Evolutionary conservation across 2,888 invertebrate species (phyloP), one percentile per base, ranked within the genome.

Genomic region (Gymnocheta viridis): DNA sequence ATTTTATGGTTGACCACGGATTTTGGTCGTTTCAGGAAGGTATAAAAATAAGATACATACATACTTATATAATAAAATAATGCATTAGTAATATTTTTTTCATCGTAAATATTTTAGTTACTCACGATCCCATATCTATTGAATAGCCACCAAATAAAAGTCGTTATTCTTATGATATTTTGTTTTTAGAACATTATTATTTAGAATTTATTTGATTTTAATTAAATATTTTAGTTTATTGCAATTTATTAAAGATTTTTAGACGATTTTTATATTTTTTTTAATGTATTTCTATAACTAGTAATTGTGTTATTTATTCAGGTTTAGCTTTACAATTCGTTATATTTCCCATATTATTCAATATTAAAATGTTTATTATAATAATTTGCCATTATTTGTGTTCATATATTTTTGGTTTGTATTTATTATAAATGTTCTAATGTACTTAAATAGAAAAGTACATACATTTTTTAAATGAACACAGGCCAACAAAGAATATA

Each of bases 301-400:
- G 41, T 35, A 47, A 3, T 69, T 62, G 4, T 44, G 29, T 51
- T 54, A 44, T 29, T 35, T 10, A 70, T 56, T 67, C 27, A 41
- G 19, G 17, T 67, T 78, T 60, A 82, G 67, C 54, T 82, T 73
- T 78, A 56, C 67, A 78, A 73, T 82, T 78, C 54, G 44, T 58
- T 82, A 70, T 58, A 66, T 66, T 69, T 72, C 54, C 38, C 54
- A 70, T 17, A 49, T 69, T 60, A 54, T 32, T 51, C 60, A 44
- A 47, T 32, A 51, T 70, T 64, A 70, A 56, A 64, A 62, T 44
- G 19, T 69, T 70, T 54, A 51, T 58, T 60, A 35, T 29, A 41
- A 73, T 19, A 51, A 64, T 54, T 62, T 9, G 14, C 74, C 10
- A 32, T n/a, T 67, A 73, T 29, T 29, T 51, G 9, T 62, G 10